Percentiles rank a stretch among this genome's conserved stretches.
Conservation (phyloP, 1,140 invertebrate genomes). For the Polypedilum pembai region DNA sequence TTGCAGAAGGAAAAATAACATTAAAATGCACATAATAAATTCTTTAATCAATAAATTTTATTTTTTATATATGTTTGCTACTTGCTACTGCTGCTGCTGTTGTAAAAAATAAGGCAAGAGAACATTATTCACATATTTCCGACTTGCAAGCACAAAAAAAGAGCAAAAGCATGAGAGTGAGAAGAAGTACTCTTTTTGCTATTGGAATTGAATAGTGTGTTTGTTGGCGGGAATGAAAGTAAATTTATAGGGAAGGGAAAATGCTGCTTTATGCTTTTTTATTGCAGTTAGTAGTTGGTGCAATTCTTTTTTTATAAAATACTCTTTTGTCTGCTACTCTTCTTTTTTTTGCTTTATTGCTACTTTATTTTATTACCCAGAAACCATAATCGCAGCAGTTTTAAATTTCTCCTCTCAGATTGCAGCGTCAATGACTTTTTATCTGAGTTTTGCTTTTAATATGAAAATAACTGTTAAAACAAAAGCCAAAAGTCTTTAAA, state of each 20-base stretch:
- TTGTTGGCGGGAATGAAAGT: neutral
- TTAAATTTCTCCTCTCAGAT: neutral
- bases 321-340: too few species aligned
- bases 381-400: too few species aligned
- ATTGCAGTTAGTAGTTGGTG: conserved; percentile 20
- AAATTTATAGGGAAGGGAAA: conserved; percentile 7
- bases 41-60: conserved; percentile 1
- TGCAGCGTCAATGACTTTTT: neutral
- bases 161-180: too few species aligned
- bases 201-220: too few species aligned
- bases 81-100: too few species aligned
- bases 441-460: neutral
- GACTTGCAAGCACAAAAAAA: neutral
- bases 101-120: neutral
- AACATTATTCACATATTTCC: conserved; percentile 13
- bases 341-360: too few species aligned
- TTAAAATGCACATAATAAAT: conserved; percentile 4
- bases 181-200: too few species aligned
- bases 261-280: conserved; percentile 24
- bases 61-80: neutral
- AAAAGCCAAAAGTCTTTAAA: too few species aligned
- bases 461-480: neutral
- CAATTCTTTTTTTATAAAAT: neutral
- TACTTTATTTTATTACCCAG: too few species aligned
- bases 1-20: neutral